Conservation (phyloP, 2,797 vertebrate genomes). For the Hydrolagus colliei region DNA sequence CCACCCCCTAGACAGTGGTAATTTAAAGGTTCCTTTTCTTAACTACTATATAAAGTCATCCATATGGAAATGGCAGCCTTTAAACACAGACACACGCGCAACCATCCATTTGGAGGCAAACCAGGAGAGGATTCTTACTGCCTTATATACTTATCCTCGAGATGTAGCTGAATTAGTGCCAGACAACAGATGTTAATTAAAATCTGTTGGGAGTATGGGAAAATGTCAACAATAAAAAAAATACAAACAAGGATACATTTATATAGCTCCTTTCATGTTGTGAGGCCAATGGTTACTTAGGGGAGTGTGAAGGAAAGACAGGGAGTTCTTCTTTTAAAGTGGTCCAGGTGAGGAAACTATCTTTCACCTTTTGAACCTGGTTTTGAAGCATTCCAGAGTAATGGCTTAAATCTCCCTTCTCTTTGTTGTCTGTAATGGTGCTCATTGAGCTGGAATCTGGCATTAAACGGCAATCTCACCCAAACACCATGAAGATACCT, state of each 20-base stretch:
- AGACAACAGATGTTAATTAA: not conserved
- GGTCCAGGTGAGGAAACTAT: no score
- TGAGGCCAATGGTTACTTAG: not conserved
- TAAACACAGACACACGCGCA: not conserved
- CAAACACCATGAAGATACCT: no score
- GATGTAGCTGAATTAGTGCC: not conserved
- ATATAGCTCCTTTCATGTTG: no score
- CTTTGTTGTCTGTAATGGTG: no score
- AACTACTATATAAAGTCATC: not conserved
- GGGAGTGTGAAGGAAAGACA: no score
- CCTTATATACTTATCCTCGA: not conserved
- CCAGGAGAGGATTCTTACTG: not conserved
- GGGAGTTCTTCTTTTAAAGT: no score
- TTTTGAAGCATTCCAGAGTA: no score
- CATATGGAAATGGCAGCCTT: not conserved
- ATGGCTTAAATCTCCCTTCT: no score
- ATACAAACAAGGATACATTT: no score
- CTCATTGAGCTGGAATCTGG: no score
- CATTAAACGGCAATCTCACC: no score
- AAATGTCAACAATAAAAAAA: not conserved
- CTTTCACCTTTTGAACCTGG: no score
- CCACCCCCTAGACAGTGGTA: not conserved
- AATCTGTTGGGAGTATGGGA: constrained; percentile 8
- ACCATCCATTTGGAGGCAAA: not conserved
- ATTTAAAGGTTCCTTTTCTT: not conserved